Evolutionary conservation across 1,140 invertebrate species (phyloP).

Genomic region (Phthorimaea operculella): DNA sequence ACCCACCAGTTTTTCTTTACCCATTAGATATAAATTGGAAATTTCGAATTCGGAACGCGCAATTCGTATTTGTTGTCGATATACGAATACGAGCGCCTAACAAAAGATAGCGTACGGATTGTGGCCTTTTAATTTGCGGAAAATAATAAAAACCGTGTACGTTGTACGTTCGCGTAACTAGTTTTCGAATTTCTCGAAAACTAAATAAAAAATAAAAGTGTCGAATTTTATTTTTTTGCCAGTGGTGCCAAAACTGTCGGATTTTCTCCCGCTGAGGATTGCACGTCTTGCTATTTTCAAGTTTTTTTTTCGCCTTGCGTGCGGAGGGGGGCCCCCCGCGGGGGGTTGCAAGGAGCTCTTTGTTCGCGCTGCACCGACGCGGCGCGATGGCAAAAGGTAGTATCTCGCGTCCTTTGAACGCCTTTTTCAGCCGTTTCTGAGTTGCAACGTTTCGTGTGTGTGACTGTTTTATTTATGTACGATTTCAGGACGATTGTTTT

Average conservation of each 20-base stretch:
- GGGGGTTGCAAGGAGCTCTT: slow-evolving; percentile 19
- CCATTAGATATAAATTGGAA: slow-evolving; percentile 1
- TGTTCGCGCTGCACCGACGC: slow-evolving; percentile 35
- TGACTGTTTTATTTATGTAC: too few species aligned
- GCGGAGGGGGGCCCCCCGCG: slow-evolving; percentile 14
- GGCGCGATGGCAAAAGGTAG: slow-evolving; percentile 26
- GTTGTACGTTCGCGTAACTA: too few species aligned
- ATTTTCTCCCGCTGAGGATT: too few species aligned
- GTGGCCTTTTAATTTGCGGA: slow-evolving; percentile 24
- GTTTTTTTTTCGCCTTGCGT: slow-evolving; percentile 22
- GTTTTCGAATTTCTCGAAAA: too few species aligned
- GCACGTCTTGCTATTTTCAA: neutral
- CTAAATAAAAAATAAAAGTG: neutral
- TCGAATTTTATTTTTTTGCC: neutral
- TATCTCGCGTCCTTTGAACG: slow-evolving; percentile 22
- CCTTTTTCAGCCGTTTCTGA: slow-evolving; percentile 15
- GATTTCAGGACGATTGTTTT: too few species aligned
- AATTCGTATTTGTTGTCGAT: slow-evolving; percentile 1
- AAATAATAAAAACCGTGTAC: slow-evolving; percentile 14
- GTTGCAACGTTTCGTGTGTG: neutral
- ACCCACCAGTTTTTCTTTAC: neutral
- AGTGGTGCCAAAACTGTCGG: too few species aligned
- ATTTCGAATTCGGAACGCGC: neutral
- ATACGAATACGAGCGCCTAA: slow-evolving; percentile 12
- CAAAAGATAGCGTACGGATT: slow-evolving; percentile 23